These are phyloP conservation scores for Rallus limicola DNA, from an alignment of 2,113 vertebrate genomes.

Conservation along the genomic window DNA sequence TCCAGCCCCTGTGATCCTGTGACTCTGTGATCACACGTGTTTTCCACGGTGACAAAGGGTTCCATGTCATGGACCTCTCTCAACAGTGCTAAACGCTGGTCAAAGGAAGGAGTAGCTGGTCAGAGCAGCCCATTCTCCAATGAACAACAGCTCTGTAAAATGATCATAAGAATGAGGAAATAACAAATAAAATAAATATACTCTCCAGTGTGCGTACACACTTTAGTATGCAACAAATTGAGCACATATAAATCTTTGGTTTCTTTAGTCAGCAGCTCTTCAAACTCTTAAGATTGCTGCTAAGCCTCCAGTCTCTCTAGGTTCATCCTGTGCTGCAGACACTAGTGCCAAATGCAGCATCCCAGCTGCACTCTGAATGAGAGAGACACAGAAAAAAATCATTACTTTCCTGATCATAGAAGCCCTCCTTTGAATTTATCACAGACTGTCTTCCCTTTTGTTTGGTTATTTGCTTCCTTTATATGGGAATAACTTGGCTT, in stretches of 20 bases:
- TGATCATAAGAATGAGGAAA: neutral
- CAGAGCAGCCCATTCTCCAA: neutral
- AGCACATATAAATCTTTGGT: neutral
- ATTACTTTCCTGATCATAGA: neutral
- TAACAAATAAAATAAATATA: neutral
- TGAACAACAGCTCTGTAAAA: neutral
- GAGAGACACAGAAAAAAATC: neutral
- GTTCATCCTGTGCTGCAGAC: neutral
- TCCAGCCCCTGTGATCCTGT: no score
- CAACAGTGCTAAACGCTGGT: neutral
- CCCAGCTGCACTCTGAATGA: neutral
- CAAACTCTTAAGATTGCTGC: neutral
- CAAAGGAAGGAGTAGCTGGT: neutral
- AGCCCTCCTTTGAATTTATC: neutral
- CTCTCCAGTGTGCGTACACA: neutral
- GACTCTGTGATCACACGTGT: accelerated
- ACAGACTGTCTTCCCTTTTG: neutral
- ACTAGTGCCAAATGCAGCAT: neutral
- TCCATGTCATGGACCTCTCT: neutral
- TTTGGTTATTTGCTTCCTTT: neutral
- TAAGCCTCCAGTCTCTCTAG: neutral
- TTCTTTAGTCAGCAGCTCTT: neutral
- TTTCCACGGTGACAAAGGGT: neutral
- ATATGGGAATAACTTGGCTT: neutral
- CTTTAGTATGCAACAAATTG: neutral